phyloP scores from a whole-genome alignment of 2,888 invertebrate species.

The Nomada goodeniana region DNA sequence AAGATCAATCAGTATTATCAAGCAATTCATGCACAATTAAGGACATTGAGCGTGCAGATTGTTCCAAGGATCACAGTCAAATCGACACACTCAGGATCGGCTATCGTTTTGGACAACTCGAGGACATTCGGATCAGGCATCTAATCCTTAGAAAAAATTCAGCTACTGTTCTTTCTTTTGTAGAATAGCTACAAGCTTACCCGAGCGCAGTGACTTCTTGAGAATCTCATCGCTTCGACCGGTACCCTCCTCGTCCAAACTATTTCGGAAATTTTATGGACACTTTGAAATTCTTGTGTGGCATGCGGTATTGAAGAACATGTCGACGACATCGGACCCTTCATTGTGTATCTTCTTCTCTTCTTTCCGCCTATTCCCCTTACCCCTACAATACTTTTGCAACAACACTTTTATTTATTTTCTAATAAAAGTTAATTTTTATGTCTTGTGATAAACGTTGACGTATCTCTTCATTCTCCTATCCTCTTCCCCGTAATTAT shows the following conservation, averaged over 20 bases:
- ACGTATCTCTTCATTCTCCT: constrained; percentile 6
- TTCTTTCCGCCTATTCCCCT: constrained; percentile 49
- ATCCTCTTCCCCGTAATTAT: neutral
- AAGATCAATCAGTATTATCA: constrained; percentile 47
- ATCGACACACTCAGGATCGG: constrained; percentile 44
- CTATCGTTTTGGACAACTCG: constrained; percentile 60
- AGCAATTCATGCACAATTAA: neutral
- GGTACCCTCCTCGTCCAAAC: neutral
- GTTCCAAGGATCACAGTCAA: neutral
- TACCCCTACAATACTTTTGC: constrained; percentile 55
- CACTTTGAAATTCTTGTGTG: constrained; percentile 71
- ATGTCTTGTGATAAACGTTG: constrained; percentile 80
- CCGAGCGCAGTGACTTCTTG: constrained; percentile 40
- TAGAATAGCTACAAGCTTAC: constrained; percentile 53
- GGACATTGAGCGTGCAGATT: constrained; percentile 8
- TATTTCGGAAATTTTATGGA: neutral
- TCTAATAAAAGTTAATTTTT: constrained; percentile 81
- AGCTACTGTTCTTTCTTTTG: constrained; percentile 41
- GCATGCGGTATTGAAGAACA: constrained; percentile 78
- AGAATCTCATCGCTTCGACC: constrained; percentile 18
- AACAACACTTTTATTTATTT: constrained; percentile 81
- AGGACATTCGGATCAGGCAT: constrained; percentile 74
- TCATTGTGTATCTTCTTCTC: constrained; percentile 67
- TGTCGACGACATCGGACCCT: constrained; percentile 63
- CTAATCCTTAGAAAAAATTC: constrained; percentile 63